phyloP scores from a whole-genome alignment of 2,113 vertebrate genomes.

The Martes martes region DNA sequence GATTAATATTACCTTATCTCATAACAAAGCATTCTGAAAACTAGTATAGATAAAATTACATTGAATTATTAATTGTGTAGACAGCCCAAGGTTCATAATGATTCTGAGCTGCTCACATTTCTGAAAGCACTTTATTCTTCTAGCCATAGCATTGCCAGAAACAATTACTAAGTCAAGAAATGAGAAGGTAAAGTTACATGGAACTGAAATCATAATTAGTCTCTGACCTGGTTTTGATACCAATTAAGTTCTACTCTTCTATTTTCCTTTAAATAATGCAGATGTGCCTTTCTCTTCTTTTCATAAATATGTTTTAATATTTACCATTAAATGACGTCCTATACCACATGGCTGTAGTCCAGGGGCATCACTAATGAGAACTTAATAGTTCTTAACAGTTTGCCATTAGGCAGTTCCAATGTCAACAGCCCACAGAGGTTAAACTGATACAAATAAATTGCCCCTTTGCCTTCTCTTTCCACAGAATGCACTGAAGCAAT shows the following conservation, averaged over 20 bases:
- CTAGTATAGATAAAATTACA: conserved; percentile 91
- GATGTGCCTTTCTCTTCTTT: conserved; percentile 45
- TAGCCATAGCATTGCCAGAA: conserved; percentile 84
- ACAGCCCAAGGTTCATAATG: conserved; percentile 90
- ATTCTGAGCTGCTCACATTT: conserved; percentile 90
- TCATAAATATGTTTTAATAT: conserved; percentile 49
- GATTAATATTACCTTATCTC: conserved; percentile 76
- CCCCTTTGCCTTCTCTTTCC: background rate
- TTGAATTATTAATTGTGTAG: conserved; percentile 95
- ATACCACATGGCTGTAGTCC: conserved; percentile 31
- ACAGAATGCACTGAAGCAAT: background rate
- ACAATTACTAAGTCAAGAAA: conserved; percentile 89
- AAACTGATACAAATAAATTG: conserved; percentile 48
- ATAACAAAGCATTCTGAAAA: conserved; percentile 84
- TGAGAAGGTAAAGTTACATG: conserved; percentile 86
- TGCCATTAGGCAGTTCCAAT: conserved; percentile 41
- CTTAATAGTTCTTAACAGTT: conserved; percentile 55
- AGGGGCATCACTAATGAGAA: conserved; percentile 48
- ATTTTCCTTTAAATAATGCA: conserved; percentile 89
- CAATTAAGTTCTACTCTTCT: conserved; percentile 80
- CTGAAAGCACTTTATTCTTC: conserved; percentile 88
- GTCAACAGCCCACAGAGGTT: conserved; percentile 51
- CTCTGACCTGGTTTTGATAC: conserved; percentile 88
- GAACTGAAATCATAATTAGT: conserved; percentile 82
- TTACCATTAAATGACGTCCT: conserved; percentile 57